phyloP scores from a whole-genome alignment of 53 echinoderm and acorn worm species.

The Luidia sarsii region DNA sequence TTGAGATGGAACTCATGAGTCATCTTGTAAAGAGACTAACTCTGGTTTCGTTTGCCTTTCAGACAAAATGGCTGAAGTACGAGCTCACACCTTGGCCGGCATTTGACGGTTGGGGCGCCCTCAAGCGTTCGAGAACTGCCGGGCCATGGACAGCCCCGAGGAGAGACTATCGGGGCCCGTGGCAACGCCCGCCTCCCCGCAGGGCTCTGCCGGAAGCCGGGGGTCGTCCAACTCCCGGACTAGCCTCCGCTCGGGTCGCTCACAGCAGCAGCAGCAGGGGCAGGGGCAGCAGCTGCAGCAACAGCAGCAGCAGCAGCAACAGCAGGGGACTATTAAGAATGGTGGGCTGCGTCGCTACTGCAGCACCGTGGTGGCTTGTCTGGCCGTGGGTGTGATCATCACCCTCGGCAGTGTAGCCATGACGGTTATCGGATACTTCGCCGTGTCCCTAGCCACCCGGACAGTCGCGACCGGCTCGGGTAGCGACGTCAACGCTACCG shows the following conservation, averaged over 20 bases:
- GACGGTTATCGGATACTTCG: conserved; percentile 85
- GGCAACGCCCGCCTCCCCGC: conserved; percentile 10
- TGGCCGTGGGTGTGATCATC: conserved; percentile 67
- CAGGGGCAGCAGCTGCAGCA: too few species aligned
- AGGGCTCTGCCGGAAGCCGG: conserved; percentile 21
- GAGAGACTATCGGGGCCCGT: conserved; percentile 19
- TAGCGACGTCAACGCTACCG: too few species aligned
- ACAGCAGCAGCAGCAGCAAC: neutral
- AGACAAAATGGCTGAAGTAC: too few species aligned
- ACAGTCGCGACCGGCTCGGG: conserved; percentile 41
- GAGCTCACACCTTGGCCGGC: too few species aligned
- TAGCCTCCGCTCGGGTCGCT: conserved; percentile 2
- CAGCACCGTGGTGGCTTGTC: conserved; percentile 54
- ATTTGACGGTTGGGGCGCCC: too few species aligned
- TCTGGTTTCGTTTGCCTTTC: too few species aligned
- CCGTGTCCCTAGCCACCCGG: conserved; percentile 63
- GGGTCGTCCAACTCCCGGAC: neutral
- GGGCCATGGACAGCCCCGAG: conserved; percentile 29
- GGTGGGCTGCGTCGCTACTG: too few species aligned
- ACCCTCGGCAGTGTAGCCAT: conserved; percentile 78
- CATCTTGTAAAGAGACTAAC: too few species aligned
- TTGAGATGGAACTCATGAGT: too few species aligned
- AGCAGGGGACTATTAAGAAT: neutral
- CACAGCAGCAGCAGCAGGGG: too few species aligned
- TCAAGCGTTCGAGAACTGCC: too few species aligned